A percentile compares a stretch with the other conserved stretches of the same genome.
Conservation (phyloP, 2,888 invertebrate genomes). For the Reticulitermes lucifugus region DNA sequence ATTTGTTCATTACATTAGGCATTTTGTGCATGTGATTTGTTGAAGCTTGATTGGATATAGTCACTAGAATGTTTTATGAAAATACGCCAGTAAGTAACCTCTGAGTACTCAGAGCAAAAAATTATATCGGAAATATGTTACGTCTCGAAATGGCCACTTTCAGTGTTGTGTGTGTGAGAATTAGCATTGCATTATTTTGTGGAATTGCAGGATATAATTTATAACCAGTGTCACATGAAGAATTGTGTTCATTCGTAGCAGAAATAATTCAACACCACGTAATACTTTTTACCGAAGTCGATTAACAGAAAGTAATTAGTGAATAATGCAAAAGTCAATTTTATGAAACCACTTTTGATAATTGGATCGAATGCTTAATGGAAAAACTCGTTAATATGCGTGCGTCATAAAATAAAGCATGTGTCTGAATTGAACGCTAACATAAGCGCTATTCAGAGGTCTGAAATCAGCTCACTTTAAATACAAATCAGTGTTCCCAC, state of each 20-base stretch:
- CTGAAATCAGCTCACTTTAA: background rate
- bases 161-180: background rate
- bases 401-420: background rate
- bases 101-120: background rate
- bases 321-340: conserved; percentile 38
- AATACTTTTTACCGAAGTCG: background rate
- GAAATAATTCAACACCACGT: background rate
- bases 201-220: background rate
- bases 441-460: background rate
- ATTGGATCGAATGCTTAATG: conserved; percentile 37
- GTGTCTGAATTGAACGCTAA: background rate
- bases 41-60: background rate
- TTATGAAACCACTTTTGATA: conserved; percentile 38
- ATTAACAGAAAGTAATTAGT: conserved; percentile 32
- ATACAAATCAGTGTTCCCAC: background rate
- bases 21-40: background rate
- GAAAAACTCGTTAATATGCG: conserved; percentile 20
- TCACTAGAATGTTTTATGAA: background rate
- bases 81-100: background rate
- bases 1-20: no score
- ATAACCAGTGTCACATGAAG: background rate
- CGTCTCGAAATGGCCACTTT: background rate
- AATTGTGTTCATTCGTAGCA: background rate
- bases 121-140: background rate
- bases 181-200: background rate